Evolutionary conservation across 2,888 invertebrate genomes (phyloP), one percentile per base, ranked within the genome.

Genomic region (Gymnoscelis rufifasciata): DNA sequence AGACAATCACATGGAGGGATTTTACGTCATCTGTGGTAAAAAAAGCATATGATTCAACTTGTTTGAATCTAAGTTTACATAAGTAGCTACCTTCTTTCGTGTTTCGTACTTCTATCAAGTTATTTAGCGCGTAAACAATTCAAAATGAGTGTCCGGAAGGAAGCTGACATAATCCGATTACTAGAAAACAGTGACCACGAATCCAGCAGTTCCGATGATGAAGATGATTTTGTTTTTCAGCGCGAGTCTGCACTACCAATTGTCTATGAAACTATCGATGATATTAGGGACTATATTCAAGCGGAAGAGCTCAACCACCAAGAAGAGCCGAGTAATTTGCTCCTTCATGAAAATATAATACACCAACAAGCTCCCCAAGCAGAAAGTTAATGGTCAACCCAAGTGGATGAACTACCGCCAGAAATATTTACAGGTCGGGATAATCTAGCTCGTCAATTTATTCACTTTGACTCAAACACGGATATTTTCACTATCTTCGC

Each of bases 251-350:
- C 14, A 12, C 31, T 7, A 14, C 10, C 26, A 10, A 41, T 35
- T 41, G 10, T 33, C 13, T 41, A 35, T 35, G 42, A 42, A 13
- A 42, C 35, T 8, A 42, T 42, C 42, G 42, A 42, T 26, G 42
- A 42, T 13, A 35, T 42, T 26, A 33, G 36, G 42, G 42, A 42
- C 42, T 42, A 8, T 42, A 42, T 42, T 42, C 42, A 42, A 26
- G 35, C 12, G 36, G 42, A 42, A 11, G 42, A 42, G 12, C 42
- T 35, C 12, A 15, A 15, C n/a, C 33, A 42, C 12, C 15, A 31
- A 40, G 39, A 40, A 40, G 23, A 40, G 12, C 39, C 19, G 24
- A 23, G 12, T 30, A 30, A 40, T 12, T 12, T 40, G 39, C 39
- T 23, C 39, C 30, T 40, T 40, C 31, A 40, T n/a, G 39, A 10